A percentile compares a stretch with the other conserved stretches of the same genome.
Conservation (phyloP, 2,797 vertebrate species). For the Cottoperca gobio region DNA sequence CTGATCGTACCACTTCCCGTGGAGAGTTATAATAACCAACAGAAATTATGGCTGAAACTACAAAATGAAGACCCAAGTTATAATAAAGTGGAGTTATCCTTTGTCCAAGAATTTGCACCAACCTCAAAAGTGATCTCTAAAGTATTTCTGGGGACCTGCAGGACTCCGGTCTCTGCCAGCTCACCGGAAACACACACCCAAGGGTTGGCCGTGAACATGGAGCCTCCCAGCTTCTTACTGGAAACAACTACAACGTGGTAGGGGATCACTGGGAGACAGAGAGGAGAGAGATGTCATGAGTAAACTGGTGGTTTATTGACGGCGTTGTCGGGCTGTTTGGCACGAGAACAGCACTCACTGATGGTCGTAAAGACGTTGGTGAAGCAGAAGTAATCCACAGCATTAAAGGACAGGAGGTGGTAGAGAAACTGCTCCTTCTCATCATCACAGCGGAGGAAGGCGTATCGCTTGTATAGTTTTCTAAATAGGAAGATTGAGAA, state of each 20-base stretch:
- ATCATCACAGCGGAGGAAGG: conserved; percentile 97
- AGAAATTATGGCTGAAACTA: background rate
- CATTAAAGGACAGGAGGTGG: conserved; percentile 98
- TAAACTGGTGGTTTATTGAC: background rate
- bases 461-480: conserved; percentile 98
- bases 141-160: conserved; percentile 95
- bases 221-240: conserved; percentile 98
- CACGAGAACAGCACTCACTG: conserved; percentile 85
- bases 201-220: conserved; percentile 99
- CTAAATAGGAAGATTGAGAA: conserved; percentile 77
- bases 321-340: background rate
- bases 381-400: conserved; percentile 99
- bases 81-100: background rate
- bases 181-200: conserved; percentile 99
- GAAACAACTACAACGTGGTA: conserved; percentile 96
- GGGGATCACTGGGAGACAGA: conserved; percentile 91
- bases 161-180: conserved; percentile 94
- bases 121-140: conserved; percentile 99
- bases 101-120: conserved; percentile 49
- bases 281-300: conserved; percentile 1
- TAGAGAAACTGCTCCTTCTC: conserved; percentile 99
- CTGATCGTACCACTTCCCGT: background rate
- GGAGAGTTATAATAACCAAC: too few species aligned
- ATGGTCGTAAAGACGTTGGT: conserved; percentile 99
- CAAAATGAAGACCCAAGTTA: background rate